phyloP scores from a whole-genome alignment of 2,113 vertebrate species.

The Solenodon paradoxus region DNA sequence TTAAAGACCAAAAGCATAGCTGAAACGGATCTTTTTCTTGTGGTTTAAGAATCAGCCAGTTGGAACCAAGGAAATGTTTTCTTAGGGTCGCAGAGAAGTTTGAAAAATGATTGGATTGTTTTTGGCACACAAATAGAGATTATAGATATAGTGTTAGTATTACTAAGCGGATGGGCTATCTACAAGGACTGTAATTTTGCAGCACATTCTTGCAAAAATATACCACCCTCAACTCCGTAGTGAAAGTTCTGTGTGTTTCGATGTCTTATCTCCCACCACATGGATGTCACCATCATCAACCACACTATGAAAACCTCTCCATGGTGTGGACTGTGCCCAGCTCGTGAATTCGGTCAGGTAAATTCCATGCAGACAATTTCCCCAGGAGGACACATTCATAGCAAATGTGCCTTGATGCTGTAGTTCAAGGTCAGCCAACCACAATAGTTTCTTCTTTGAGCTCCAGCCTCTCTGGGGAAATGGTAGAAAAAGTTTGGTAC shows the following conservation, averaged over 20 bases:
- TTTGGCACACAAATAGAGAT: conserved; percentile 76
- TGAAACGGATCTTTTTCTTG: conserved; percentile 80
- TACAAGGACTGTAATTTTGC: conserved; percentile 67
- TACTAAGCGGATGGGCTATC: conserved; percentile 40
- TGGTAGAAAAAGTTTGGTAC: not conserved
- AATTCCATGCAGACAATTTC: not conserved
- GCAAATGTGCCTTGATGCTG: not conserved
- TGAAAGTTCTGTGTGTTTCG: conserved; percentile 41
- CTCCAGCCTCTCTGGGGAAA: not conserved
- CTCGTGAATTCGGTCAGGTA: not conserved
- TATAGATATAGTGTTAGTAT: conserved; percentile 72
- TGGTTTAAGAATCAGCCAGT: conserved; percentile 81
- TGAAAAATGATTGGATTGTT: conserved; percentile 81
- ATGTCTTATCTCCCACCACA: conserved; percentile 26
- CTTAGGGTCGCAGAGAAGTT: conserved; percentile 78
- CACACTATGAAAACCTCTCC: not conserved
- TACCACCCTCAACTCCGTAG: not conserved
- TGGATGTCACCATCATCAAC: not conserved
- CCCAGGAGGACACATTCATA: not conserved
- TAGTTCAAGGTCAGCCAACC: conserved; percentile 26
- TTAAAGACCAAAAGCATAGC: conserved; percentile 62
- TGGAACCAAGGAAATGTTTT: conserved; percentile 81
- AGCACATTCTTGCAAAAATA: conserved; percentile 63
- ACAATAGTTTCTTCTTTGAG: conserved; percentile 20
- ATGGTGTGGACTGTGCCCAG: not conserved